Evolutionary conservation across 2,888 invertebrate genomes (phyloP), one percentile per base, ranked within the genome.

Genomic region (Abrostola tripartita): DNA sequence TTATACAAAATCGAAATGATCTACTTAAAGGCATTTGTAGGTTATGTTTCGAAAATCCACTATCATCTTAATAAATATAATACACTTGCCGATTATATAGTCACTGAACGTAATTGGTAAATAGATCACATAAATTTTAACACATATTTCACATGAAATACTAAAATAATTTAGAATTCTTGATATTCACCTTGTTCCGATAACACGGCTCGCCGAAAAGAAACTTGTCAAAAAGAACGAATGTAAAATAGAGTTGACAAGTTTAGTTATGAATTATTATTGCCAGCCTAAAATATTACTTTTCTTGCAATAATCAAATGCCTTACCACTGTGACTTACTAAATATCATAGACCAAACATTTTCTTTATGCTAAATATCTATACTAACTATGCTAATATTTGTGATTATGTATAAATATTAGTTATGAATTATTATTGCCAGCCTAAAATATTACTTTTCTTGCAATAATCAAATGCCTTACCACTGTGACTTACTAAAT

Each of bases 201-300:
- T 68, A 79, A 82, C 85, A 85, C 88, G 81, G 89, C 90, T 84
- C 91, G 88, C 90, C 88, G 85, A 84, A 87, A 66, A 76, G 66
- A 59, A 53, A 74, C 53, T 49, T 65, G 65, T 65, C 60, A 74
- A 66, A 64, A 53, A 61, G 59, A 41, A 0, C 10, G 52, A 52
- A 47, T 24, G 41, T 35, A 58, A 36, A 10, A 12, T 2, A 63
- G 12, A 9, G 10, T 54, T 37, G 57, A 51, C 8, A 52, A 51
- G 5, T 6, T 4, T n/a, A 36, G 10, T 6, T 11, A 8, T 8
- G 9, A 24, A 24, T 5, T 50, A 52, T 24, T 49, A 51, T 68
- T 68, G 56, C 70, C 65, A 52, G 14, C 10, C 0, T 10, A 4
- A 52, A 47, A 47, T 24, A 24, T 24, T 24, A 24, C 4, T 24